Conservation (phyloP, 1,140 invertebrate species). For the Zaprionus lachaisei region DNA sequence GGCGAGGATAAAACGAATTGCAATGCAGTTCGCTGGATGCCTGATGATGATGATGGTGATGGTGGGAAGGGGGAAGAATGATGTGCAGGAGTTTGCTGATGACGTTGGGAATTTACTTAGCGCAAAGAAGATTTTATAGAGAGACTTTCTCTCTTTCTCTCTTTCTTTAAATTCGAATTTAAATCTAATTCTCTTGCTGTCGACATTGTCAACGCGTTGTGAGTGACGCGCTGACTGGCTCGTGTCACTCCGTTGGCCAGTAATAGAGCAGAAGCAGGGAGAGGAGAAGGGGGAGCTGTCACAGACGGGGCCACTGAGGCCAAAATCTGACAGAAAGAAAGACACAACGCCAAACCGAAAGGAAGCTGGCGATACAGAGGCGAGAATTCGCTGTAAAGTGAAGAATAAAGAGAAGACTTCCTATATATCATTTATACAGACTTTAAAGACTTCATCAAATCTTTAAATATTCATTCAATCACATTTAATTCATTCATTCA, state of each 20-base stretch:
- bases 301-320: constrained; percentile 44
- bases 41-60: constrained; percentile 10
- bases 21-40: constrained; percentile 41
- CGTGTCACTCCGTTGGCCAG: constrained; percentile 38
- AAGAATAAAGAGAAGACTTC: background rate
- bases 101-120: constrained; percentile 41
- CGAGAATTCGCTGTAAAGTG: constrained; percentile 1
- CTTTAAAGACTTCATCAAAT: background rate
- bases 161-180: constrained; percentile 69
- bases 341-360: background rate
- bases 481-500: no score
- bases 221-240: constrained; percentile 74
- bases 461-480: no score
- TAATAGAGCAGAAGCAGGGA: background rate
- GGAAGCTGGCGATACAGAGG: background rate
- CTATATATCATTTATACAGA: background rate
- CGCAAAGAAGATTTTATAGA: constrained; percentile 63
- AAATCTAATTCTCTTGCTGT: constrained; percentile 76
- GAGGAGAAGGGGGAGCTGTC: constrained; percentile 57
- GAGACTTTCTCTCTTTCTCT: constrained; percentile 8
- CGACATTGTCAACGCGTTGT: constrained; percentile 66
- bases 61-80: constrained; percentile 12
- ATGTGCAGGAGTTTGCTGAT: constrained; percentile 20
- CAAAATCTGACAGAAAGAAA: constrained; percentile 25
- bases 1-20: constrained; percentile 48